phyloP scores from a whole-genome alignment of 1,140 invertebrate species.

The Pseudachorutes palmiensis region DNA sequence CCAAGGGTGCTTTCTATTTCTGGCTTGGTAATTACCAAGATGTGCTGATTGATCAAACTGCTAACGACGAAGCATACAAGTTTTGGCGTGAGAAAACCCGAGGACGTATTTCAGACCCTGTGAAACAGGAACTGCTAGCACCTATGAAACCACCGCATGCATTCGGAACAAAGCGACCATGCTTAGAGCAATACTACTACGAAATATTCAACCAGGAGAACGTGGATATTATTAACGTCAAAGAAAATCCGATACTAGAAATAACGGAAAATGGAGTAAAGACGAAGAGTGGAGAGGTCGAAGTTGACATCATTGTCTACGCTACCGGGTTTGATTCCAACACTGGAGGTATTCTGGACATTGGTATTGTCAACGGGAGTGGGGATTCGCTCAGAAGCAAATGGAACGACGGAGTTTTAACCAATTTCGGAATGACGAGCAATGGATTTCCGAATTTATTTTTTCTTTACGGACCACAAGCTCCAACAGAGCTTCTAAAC shows the following conservation, averaged over 20 bases:
- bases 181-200: conserved; percentile 19
- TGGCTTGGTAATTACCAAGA: conserved; percentile 8
- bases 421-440: not conserved
- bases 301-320: conserved; percentile 1
- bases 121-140: conserved; percentile 5
- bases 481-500: not conserved
- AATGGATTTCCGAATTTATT: not conserved
- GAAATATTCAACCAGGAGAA: conserved; percentile 18
- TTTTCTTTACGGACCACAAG: not conserved
- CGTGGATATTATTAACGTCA: conserved; percentile 19
- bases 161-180: conserved; percentile 13
- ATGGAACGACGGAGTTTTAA: not conserved
- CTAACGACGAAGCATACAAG: conserved; percentile 8
- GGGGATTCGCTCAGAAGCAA: not conserved
- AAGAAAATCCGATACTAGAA: conserved; percentile 11
- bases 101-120: not conserved
- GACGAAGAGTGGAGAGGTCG: conserved; percentile 1
- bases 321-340: conserved; percentile 6
- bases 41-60: not conserved
- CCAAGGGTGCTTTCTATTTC: conserved; percentile 4
- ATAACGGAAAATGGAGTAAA: conserved; percentile 6
- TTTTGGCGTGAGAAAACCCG: conserved; percentile 18
- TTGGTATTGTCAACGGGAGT: not conserved
- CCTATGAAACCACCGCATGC: not conserved
- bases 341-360: conserved; percentile 13